These are phyloP conservation scores for Musca domestica DNA, from an alignment of 1,140 invertebrate genomes.

Conservation along the genomic window DNA sequence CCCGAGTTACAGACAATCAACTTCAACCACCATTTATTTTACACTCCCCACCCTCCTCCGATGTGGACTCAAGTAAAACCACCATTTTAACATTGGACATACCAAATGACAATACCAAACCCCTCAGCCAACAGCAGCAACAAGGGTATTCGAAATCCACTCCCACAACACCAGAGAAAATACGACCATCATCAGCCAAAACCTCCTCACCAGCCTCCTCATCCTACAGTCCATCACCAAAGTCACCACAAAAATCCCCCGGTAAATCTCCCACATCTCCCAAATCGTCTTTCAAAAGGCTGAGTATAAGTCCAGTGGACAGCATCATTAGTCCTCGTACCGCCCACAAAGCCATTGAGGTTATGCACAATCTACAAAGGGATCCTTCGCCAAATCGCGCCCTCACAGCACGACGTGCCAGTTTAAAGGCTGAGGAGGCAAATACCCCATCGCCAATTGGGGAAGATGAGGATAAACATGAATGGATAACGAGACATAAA, in stretches of 20 bases:
- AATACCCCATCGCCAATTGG: not conserved
- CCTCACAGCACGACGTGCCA: slow-evolving; percentile 23
- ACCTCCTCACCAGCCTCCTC: not conserved
- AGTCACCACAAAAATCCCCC: slow-evolving; percentile 20
- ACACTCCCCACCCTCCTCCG: slow-evolving; percentile 12
- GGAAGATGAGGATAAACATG: not conserved
- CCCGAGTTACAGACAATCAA: slow-evolving; percentile 12
- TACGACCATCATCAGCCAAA: not conserved
- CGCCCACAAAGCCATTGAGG: slow-evolving; percentile 61
- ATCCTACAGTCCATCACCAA: not conserved
- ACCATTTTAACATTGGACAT: slow-evolving; percentile 41
- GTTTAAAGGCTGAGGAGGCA: not conserved
- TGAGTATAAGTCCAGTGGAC: slow-evolving; percentile 53
- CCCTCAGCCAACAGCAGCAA: slow-evolving; percentile 30
- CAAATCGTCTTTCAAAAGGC: slow-evolving; percentile 35
- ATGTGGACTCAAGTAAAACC: slow-evolving; percentile 24
- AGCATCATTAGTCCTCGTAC: slow-evolving; percentile 56
- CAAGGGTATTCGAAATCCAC: slow-evolving; percentile 24
- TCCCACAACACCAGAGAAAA: not conserved
- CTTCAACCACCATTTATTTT: slow-evolving; percentile 11
- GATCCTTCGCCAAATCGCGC: slow-evolving; percentile 56
- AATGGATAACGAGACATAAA: not conserved
- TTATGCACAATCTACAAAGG: slow-evolving; percentile 62
- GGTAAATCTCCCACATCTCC: slow-evolving; percentile 29
- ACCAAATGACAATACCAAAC: slow-evolving; percentile 47